These are phyloP conservation scores for Amblyjoppa proteus DNA, from an alignment of 2,888 invertebrate genomes.

Conservation along the genomic window DNA sequence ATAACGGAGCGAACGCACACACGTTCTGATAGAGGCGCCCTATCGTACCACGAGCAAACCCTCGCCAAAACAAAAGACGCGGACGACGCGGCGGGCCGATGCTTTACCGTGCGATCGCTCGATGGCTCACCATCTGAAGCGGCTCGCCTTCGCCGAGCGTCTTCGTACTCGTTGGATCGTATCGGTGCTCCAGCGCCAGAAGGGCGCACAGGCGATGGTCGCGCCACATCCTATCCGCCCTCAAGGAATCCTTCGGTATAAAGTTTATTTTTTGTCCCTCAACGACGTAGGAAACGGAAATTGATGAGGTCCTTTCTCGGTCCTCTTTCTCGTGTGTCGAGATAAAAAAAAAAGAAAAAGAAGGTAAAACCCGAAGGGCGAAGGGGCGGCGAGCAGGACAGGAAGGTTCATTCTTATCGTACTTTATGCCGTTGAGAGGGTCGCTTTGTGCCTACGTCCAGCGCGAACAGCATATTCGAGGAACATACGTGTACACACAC, in stretches of 20 bases:
- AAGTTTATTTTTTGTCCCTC: constrained; percentile 75
- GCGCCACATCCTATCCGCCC: background rate
- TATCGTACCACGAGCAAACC: constrained; percentile 68
- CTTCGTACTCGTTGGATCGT: constrained; percentile 75
- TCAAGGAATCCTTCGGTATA: constrained; percentile 41
- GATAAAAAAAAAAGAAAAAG: constrained; percentile 33
- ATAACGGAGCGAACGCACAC: constrained; percentile 23
- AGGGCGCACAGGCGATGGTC: background rate
- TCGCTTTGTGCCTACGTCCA: constrained; percentile 6
- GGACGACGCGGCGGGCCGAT: constrained; percentile 60
- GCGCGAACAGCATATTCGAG: background rate
- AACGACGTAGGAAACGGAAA: constrained; percentile 78
- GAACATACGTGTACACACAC: background rate
- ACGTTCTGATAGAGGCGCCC: constrained; percentile 34
- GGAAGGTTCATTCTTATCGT: background rate
- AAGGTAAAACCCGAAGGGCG: constrained; percentile 3
- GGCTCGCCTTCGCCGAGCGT: constrained; percentile 70
- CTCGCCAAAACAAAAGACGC: constrained; percentile 78
- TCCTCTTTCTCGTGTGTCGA: constrained; percentile 40
- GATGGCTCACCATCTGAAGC: constrained; percentile 27
- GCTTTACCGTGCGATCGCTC: constrained; percentile 35
- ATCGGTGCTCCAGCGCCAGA: constrained; percentile 11
- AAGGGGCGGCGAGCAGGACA: background rate
- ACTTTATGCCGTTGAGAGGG: background rate
- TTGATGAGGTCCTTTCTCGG: constrained; percentile 63